These are phyloP conservation scores for Cynodonichthys magdalenae DNA, from an alignment of 2,797 vertebrate genomes.

Conservation along the genomic window DNA sequence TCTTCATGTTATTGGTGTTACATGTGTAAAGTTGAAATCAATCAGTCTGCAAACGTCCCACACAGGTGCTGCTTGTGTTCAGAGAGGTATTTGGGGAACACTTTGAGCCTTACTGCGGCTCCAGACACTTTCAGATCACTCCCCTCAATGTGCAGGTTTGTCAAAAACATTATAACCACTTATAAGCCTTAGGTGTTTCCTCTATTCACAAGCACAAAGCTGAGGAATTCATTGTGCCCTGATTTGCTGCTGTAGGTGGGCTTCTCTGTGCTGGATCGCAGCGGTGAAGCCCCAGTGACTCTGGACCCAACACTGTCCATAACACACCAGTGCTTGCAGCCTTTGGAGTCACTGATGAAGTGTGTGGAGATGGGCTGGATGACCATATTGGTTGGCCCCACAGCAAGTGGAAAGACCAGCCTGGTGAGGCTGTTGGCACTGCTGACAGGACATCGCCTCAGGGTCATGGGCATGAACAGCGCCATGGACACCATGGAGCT, in stretches of 20 bases:
- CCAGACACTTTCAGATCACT: conserved; percentile 90
- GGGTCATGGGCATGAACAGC: conserved; percentile 96
- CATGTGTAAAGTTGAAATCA: no score
- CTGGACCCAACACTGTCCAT: conserved; percentile 84
- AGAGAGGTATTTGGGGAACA: conserved; percentile 87
- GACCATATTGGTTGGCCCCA: conserved; percentile 93
- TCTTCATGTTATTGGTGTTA: no score
- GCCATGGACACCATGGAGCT: conserved; percentile 97
- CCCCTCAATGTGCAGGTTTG: conserved; percentile 92
- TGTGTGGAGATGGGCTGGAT: conserved; percentile 98
- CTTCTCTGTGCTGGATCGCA: conserved; percentile 91
- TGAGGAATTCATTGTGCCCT: not conserved
- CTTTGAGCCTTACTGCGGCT: conserved; percentile 85
- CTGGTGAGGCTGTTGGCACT: conserved; percentile 90
- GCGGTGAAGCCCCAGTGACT: conserved; percentile 78
- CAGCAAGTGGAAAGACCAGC: conserved; percentile 92
- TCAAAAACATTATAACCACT: not conserved
- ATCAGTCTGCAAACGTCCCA: not conserved
- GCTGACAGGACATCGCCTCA: conserved; percentile 89
- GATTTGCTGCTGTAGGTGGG: conserved; percentile 81
- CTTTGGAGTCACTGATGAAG: conserved; percentile 94
- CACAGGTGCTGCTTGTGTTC: conserved; percentile 88
- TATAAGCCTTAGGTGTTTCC: not conserved
- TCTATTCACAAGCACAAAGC: not conserved
- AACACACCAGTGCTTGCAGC: conserved; percentile 89